A percentile compares a stretch with the other conserved stretches of the same genome.
phyloP scores from a whole-genome alignment of 2,113 vertebrate genomes.

The Donacobius atricapilla region DNA sequence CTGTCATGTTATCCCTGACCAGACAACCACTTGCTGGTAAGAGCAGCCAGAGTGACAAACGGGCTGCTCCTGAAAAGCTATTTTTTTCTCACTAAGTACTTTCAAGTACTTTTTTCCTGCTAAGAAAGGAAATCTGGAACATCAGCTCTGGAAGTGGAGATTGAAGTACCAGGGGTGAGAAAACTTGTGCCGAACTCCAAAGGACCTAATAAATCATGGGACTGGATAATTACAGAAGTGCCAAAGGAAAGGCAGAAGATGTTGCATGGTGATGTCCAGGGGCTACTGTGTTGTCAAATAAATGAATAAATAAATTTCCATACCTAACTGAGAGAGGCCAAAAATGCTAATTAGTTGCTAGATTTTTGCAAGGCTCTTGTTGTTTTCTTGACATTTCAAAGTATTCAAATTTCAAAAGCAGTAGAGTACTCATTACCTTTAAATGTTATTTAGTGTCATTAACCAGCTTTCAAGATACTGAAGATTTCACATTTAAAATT shows the following conservation, averaged over 20 bases:
- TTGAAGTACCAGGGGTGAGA: too few relatives aligned
- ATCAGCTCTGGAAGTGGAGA: not conserved
- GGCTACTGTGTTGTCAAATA: not conserved
- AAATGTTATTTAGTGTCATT: not conserved
- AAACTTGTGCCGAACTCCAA: too few relatives aligned
- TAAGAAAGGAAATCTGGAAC: not conserved
- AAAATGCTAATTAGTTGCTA: not conserved
- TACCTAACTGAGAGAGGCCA: not conserved
- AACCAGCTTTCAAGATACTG: not conserved
- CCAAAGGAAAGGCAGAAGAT: not conserved
- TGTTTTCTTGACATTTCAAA: not conserved
- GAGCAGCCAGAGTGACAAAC: not conserved
- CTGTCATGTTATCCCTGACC: not conserved
- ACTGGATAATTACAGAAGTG: not conserved
- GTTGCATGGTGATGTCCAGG: not conserved
- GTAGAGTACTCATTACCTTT: not conserved
- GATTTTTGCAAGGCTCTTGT: not conserved
- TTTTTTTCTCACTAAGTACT: not conserved
- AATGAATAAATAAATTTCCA: not conserved
- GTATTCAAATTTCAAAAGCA: not conserved
- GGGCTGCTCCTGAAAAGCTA: not conserved
- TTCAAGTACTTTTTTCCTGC: not conserved
- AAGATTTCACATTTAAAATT: not conserved
- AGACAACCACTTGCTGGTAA: not conserved
- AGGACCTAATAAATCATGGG: not conserved